Conservation (phyloP, 2,888 invertebrate species). For the Ceratothoa steindachneri region DNA sequence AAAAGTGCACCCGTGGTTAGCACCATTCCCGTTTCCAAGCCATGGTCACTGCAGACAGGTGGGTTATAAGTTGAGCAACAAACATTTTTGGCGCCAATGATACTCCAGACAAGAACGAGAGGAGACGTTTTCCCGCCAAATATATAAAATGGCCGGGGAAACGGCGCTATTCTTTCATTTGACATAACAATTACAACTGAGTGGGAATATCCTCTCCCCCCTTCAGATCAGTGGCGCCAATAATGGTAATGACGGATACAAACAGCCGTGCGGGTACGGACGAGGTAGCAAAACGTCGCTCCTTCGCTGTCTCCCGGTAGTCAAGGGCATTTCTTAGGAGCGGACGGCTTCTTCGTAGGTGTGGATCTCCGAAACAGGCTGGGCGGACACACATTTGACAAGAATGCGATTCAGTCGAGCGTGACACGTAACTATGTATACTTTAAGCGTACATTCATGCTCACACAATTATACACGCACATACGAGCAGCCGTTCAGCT, state of each 20-base stretch:
- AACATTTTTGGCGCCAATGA: not conserved
- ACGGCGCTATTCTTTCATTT: too few relatives aligned
- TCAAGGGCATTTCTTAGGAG: not conserved
- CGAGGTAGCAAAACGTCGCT: not conserved
- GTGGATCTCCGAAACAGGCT: not conserved
- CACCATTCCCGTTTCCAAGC: not conserved
- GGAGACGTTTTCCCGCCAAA: too few relatives aligned
- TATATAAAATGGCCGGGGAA: too few relatives aligned
- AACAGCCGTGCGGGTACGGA: not conserved
- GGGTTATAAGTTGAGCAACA: not conserved
- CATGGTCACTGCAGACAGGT: not conserved
- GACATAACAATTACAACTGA: too few relatives aligned
- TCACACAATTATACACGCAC: too few relatives aligned
- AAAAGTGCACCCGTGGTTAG: not conserved
- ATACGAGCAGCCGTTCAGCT: too few relatives aligned
- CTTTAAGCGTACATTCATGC: too few relatives aligned
- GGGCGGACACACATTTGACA: not conserved
- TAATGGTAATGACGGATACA: not conserved
- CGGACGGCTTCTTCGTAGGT: not conserved
- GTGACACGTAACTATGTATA: too few relatives aligned
- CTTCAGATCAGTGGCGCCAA: too few relatives aligned
- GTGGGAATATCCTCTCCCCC: too few relatives aligned
- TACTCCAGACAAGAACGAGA: not conserved
- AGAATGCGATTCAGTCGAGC: too few relatives aligned
- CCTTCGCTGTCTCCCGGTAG: not conserved